phyloP scores from a whole-genome alignment of 1,140 invertebrate species.

The Temnothorax curvispinosus region DNA sequence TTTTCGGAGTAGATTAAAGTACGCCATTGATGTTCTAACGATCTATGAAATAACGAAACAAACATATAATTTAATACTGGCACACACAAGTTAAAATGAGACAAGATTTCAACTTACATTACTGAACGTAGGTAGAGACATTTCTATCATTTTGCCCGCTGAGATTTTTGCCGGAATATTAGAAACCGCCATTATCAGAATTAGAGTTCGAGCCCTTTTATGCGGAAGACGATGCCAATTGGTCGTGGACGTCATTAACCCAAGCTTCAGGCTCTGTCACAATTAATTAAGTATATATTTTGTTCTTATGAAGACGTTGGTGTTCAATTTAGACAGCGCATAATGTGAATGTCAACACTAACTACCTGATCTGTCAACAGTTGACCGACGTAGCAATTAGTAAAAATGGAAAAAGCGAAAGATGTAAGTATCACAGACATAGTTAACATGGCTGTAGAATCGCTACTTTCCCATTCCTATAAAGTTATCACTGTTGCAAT shows the following conservation, averaged over 20 bases:
- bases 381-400: conserved; percentile 75
- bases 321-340: conserved; percentile 8
- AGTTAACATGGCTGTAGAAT: conserved; percentile 28
- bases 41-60: conserved; percentile 23
- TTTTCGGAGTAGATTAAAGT: conserved; percentile 66
- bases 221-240: conserved; percentile 66
- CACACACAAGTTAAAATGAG: not conserved
- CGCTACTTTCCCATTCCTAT: conserved; percentile 73
- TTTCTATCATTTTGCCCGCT: conserved; percentile 67
- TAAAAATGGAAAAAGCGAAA: conserved; percentile 68
- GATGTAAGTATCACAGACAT: conserved; percentile 58
- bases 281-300: not conserved
- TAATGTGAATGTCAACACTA: not conserved
- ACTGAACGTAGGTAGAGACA: conserved; percentile 72
- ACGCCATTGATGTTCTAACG: conserved; percentile 63
- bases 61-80: not conserved
- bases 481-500: conserved; percentile 28
- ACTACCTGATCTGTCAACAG: conserved; percentile 70
- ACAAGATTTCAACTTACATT: conserved; percentile 59
- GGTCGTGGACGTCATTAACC: conserved; percentile 45
- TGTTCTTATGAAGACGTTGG: not conserved
- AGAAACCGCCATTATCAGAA: conserved; percentile 73
- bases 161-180: conserved; percentile 68
- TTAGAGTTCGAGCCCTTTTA: conserved; percentile 63
- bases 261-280: conserved; percentile 64